phyloP scores from a whole-genome alignment of 2,888 invertebrate genomes.

The Sarcophaga subvicina region DNA sequence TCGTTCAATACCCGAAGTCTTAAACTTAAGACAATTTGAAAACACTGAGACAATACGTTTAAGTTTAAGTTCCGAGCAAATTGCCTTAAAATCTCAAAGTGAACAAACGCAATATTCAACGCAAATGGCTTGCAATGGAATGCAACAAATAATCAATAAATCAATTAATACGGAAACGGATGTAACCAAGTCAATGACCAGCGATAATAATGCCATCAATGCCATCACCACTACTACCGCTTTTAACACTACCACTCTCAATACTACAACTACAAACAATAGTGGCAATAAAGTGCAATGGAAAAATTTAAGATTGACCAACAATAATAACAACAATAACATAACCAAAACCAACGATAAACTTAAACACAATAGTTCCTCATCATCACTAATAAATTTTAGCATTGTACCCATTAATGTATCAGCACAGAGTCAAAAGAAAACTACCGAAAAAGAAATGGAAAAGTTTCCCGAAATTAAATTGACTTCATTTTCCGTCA shows the following conservation, averaged over 20 bases:
- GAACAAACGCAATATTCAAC: conserved; percentile 37
- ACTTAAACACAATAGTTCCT: conserved; percentile 2
- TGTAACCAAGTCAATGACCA: conserved; percentile 55
- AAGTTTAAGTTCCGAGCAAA: conserved; percentile 74
- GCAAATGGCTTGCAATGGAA: conserved; percentile 4
- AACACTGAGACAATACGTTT: conserved; percentile 66
- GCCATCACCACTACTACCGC: conserved; percentile 23
- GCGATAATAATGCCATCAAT: conserved; percentile 27
- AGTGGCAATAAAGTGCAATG: conserved; percentile 54
- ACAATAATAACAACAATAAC: conserved; percentile 34
- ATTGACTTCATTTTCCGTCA: conserved; percentile 72
- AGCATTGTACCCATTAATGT: conserved; percentile 73
- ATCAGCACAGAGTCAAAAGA: conserved; percentile 52
- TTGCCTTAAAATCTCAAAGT: conserved; percentile 71
- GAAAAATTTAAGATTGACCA: conserved; percentile 56
- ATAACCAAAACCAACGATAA: conserved; percentile 2
- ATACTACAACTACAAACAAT: conserved; percentile 55
- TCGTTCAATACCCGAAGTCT: not conserved
- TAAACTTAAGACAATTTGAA: conserved; percentile 57
- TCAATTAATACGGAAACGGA: conserved; percentile 67
- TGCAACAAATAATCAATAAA: conserved; percentile 70
- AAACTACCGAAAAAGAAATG: conserved; percentile 24
- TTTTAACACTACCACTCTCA: not conserved
- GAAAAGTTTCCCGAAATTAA: conserved; percentile 75
- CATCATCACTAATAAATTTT: conserved; percentile 63